Conservation (phyloP, 2,113 vertebrate species). For the Rostratula benghalensis region DNA sequence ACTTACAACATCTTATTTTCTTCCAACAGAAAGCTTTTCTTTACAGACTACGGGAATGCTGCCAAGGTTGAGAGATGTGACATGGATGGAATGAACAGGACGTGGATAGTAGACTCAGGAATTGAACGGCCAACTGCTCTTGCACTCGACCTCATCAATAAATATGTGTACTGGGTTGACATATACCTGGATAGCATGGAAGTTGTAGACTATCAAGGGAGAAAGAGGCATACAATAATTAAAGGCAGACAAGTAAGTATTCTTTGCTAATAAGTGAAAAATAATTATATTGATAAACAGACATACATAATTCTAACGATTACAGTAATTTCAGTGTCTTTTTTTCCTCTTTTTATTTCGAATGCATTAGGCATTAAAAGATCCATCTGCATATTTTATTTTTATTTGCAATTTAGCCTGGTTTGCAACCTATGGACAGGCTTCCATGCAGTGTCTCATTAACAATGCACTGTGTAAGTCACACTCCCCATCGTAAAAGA, state of each 20-base stretch:
- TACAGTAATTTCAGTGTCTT: neutral
- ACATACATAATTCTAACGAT: neutral
- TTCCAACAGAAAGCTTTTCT: conserved; percentile 94
- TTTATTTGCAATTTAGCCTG: neutral
- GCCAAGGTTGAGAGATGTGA: conserved; percentile 96
- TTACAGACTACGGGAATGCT: conserved; percentile 91
- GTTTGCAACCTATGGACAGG: neutral
- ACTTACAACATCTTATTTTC: conserved; percentile 64
- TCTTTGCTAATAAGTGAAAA: conserved; percentile 9
- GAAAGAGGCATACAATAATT: conserved; percentile 84
- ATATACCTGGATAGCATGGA: conserved; percentile 93
- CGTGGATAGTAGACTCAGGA: conserved; percentile 86
- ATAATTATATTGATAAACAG: neutral
- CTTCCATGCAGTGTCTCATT: neutral
- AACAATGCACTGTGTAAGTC: neutral
- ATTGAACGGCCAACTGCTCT: conserved; percentile 91
- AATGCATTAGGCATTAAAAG: neutral
- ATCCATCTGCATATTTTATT: neutral
- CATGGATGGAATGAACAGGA: conserved; percentile 95
- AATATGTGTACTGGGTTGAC: conserved; percentile 96
- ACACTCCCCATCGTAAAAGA: neutral
- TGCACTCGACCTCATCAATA: conserved; percentile 89
- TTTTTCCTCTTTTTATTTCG: neutral
- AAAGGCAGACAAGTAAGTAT: conserved; percentile 90
- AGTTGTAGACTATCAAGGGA: conserved; percentile 94